Percentiles rank a stretch among this genome's conserved stretches.
Conservation (phyloP, 2,797 vertebrate species). For the Aphelocoma californica region DNA sequence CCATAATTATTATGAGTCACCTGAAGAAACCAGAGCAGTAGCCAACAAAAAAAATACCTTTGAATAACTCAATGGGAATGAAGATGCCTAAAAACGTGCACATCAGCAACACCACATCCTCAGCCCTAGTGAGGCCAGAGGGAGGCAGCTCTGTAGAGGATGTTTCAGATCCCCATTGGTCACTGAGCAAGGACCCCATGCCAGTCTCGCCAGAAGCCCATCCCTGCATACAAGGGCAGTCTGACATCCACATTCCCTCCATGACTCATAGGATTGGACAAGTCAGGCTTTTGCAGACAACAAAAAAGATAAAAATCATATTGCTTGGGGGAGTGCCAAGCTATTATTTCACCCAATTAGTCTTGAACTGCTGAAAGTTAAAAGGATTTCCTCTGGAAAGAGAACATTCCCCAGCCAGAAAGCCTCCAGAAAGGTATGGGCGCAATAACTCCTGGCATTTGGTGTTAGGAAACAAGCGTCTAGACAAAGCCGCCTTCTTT, state of each 20-base stretch:
- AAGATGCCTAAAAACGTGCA: background rate
- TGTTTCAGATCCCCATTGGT: background rate
- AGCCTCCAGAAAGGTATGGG: conserved; percentile 59
- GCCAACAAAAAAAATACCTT: background rate
- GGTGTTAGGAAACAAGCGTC: conserved; percentile 30
- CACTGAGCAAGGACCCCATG: background rate
- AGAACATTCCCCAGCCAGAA: conserved; percentile 64
- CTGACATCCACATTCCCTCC: background rate
- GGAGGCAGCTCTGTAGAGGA: background rate
- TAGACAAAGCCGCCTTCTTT: conserved; percentile 22
- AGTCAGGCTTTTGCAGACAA: conserved; percentile 49
- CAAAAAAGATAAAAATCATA: conserved; percentile 67
- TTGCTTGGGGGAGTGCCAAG: conserved; percentile 54
- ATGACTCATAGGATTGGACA: conserved; percentile 23
- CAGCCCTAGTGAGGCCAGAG: background rate
- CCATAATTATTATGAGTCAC: conserved; percentile 45
- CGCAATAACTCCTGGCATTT: conserved; percentile 59
- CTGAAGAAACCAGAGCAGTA: conserved; percentile 19
- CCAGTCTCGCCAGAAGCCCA: background rate
- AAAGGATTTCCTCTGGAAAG: conserved; percentile 76
- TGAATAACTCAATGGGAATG: background rate
- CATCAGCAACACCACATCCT: background rate
- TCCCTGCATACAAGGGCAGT: background rate
- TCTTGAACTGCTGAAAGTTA: conserved; percentile 67
- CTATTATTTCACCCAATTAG: conserved; percentile 61